These are phyloP conservation scores for Dasysyrphus albostriatus DNA, from an alignment of 2,888 invertebrate species.

Conservation along the genomic window DNA sequence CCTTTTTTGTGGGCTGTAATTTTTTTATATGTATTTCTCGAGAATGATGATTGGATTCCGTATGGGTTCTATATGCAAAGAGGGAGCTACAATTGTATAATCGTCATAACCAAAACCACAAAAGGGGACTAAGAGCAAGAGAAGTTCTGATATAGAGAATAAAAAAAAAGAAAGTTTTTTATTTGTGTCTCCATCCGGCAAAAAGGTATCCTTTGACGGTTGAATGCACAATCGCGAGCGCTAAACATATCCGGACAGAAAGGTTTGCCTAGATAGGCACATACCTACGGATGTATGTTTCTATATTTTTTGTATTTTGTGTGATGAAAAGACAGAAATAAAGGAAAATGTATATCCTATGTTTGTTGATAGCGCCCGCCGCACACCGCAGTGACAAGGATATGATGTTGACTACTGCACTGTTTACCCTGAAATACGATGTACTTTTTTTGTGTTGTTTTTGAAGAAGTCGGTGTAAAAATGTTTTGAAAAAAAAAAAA, in stretches of 20 bases:
- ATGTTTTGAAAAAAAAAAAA: no score
- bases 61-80: conserved; percentile 43
- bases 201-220: conserved; percentile 74
- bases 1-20: conserved; percentile 44
- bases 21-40: conserved; percentile 38
- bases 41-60: conserved; percentile 62
- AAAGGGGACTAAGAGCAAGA: not conserved
- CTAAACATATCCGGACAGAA: conserved; percentile 68
- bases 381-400: conserved; percentile 45
- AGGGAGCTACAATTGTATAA: conserved; percentile 52
- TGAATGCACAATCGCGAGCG: conserved; percentile 72
- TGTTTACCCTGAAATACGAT: not conserved
- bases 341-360: conserved; percentile 25
- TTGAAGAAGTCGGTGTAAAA: conserved; percentile 1
- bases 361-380: conserved; percentile 20
- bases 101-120: conserved; percentile 39
- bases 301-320: not conserved
- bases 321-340: conserved; percentile 18
- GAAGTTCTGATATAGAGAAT: not conserved
- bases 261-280: not conserved
- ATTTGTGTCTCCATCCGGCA: conserved; percentile 73
- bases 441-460: not conserved
- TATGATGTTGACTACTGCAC: conserved; percentile 18
- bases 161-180: conserved; percentile 46
- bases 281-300: not conserved